These are phyloP conservation scores for Meiosimyza decipiens DNA, from an alignment of 2,888 invertebrate genomes.

Conservation along the genomic window DNA sequence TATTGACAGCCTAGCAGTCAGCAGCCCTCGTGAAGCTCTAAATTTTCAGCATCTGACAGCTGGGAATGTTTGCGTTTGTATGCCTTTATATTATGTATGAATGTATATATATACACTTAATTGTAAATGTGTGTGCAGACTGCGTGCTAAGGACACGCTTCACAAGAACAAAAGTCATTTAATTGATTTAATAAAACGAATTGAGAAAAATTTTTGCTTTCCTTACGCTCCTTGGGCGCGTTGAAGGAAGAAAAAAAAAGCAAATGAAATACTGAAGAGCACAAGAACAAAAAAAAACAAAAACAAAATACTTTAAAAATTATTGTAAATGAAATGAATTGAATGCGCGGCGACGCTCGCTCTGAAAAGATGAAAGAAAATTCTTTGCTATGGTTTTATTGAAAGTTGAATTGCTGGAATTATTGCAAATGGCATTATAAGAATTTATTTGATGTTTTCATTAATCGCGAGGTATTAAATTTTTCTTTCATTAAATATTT, in stretches of 20 bases:
- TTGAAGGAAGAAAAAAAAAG: background rate
- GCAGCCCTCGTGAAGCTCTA: too few species aligned
- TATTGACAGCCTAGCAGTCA: too few species aligned
- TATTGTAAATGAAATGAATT: background rate
- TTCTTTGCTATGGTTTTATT: background rate
- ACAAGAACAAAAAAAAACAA: background rate
- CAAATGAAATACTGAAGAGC: background rate
- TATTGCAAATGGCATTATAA: conserved; percentile 6
- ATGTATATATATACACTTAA: too few species aligned
- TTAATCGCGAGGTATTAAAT: background rate
- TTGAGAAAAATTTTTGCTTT: background rate
- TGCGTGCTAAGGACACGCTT: background rate
- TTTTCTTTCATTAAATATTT: too few species aligned
- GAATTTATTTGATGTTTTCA: conserved; percentile 12
- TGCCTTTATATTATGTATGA: too few species aligned
- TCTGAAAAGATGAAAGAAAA: background rate
- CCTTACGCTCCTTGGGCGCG: background rate
- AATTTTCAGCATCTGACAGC: too few species aligned
- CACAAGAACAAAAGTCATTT: conserved; percentile 10
- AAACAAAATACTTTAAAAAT: too few species aligned
- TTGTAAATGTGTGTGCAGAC: too few species aligned
- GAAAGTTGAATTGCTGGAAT: background rate
- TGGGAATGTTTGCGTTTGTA: too few species aligned
- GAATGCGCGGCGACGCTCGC: background rate
- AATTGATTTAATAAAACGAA: conserved; percentile 7